Evolutionary conservation across 2,888 invertebrate species (phyloP), one percentile per base, ranked within the genome.

Genomic region (Phytoseiulus persimilis): DNA sequence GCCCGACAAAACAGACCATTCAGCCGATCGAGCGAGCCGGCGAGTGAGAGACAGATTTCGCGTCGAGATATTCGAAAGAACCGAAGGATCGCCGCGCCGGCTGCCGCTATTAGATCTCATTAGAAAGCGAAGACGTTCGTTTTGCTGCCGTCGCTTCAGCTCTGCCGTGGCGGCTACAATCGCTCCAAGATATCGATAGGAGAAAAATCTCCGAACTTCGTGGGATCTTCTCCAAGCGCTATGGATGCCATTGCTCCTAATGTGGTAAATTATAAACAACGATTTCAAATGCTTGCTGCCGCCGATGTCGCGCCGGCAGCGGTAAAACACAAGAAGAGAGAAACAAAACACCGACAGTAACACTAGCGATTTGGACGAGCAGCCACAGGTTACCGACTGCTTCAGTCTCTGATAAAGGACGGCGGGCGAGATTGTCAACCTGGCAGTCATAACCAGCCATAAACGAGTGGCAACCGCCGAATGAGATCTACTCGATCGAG

Each of bases 261-360:
- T 65, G 65, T 65, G 65, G 65, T 65, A 65, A 65, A 65, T 65
- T 65, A 65, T 65, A 65, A 65, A 65, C 65, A 65, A 65, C 65
- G 65, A 65, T 65, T 65, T 28, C 65, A 28, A 65, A 65, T 65
- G 65, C 65, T 65, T 28, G 65, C 65, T 18, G 65, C 65, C 65
- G 65, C 65, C 65, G 18, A 28, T 28, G 65, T 28, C 23, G 28
- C 65, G 1, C 1, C 18, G 65, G 18, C 65, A 28, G 65, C 65
- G 65, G 65, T 65, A 28, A 65, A 18, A 65, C 65, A 65, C 65
- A 65, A 65, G 18, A 65, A 39, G 9, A 39, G 9, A 39, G 5
- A 39, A 9, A 39, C 5, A 39, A 65, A 65, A 65, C 65, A 65
- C 65, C 5, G 65, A 65, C 18, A 23, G 18, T 14, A 3, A 3